Conservation (phyloP, 2,113 vertebrate genomes). For the Rhea americana region DNA sequence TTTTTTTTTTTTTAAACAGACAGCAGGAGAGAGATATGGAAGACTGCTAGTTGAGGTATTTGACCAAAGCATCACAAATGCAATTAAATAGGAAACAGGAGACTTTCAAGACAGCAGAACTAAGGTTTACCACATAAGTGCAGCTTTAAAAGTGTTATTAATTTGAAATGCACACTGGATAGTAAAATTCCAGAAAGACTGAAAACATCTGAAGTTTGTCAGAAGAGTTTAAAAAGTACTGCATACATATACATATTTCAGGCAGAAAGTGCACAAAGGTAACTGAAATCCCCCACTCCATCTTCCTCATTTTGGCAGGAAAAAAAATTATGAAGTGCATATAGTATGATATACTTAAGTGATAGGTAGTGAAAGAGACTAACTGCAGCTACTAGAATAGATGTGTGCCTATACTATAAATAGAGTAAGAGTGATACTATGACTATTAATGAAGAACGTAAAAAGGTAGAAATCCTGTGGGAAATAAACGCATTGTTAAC, state of each 20-base stretch:
- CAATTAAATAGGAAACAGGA: not conserved
- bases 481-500: slow-evolving; percentile 58
- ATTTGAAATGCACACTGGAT: not conserved
- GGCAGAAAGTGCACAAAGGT: not conserved
- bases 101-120: not conserved
- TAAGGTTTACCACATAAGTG: not conserved
- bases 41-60: not conserved
- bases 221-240: not conserved
- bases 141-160: not conserved
- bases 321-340: not conserved
- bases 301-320: not conserved
- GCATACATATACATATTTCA: not conserved
- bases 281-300: not conserved
- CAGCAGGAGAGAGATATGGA: not conserved
- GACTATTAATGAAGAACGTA: slow-evolving; percentile 64
- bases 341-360: not conserved
- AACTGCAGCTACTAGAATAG: slow-evolving; percentile 17
- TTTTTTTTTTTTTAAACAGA: not conserved
- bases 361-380: not conserved
- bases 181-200: not conserved
- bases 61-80: not conserved
- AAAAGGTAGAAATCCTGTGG: slow-evolving; percentile 67
- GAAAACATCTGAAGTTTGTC: not conserved
- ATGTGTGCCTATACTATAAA: slow-evolving; percentile 21
- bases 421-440: slow-evolving; percentile 63